Conservation (phyloP, 2,113 vertebrate genomes). For the Ictalurus furcatus region DNA sequence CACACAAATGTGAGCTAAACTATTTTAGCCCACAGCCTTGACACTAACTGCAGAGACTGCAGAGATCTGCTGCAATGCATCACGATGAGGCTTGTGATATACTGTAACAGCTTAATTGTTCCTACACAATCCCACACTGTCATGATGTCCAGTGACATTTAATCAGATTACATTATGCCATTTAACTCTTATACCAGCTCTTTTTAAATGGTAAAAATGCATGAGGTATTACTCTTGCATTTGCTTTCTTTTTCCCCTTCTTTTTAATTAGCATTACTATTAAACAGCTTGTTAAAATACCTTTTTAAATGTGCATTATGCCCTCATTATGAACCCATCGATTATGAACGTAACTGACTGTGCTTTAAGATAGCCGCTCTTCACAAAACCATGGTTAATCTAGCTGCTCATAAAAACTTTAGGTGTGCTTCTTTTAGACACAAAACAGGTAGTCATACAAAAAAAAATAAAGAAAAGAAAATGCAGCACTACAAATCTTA, state of each 20-base stretch:
- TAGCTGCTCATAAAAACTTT: not conserved
- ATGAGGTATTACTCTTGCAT: not conserved
- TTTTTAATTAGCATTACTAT: not conserved
- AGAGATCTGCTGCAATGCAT: constrained; percentile 32
- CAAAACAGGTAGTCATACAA: not conserved
- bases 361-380: not conserved
- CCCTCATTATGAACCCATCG: not conserved
- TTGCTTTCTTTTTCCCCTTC: not conserved
- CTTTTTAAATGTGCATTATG: not conserved
- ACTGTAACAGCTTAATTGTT: not conserved
- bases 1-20: constrained; percentile 24
- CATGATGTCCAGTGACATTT: not conserved
- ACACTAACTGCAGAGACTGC: constrained; percentile 31
- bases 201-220: not conserved
- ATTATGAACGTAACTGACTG: not conserved
- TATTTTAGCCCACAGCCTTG: constrained; percentile 35
- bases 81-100: constrained; percentile 21
- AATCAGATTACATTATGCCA: not conserved
- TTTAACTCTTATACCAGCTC: not conserved
- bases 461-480: too few relatives aligned
- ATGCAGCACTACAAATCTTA: not conserved
- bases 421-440: not conserved
- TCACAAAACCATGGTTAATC: not conserved
- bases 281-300: not conserved
- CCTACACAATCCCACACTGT: not conserved